phyloP scores from a whole-genome alignment of 2,888 invertebrate genomes.

The Hirtodrosophila confusa region DNA sequence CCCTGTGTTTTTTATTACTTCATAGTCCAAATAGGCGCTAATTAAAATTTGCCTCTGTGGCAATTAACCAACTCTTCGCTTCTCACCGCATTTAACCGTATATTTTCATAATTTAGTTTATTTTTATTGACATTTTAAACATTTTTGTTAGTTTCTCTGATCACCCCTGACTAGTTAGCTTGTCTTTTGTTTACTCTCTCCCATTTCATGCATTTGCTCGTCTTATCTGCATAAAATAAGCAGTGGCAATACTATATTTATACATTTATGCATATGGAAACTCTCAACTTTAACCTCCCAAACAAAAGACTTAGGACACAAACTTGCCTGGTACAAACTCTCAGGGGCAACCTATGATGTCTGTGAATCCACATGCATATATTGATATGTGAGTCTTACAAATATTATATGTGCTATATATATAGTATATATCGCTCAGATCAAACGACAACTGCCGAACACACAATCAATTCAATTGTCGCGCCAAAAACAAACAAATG shows the following conservation, averaged over 20 bases:
- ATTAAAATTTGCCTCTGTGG: background rate
- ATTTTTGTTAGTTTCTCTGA: slow-evolving; percentile 16
- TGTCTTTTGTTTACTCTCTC: slow-evolving; percentile 10
- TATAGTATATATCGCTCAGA: slow-evolving; percentile 28
- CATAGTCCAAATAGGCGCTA: background rate
- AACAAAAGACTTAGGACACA: slow-evolving; percentile 64
- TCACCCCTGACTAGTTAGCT: background rate
- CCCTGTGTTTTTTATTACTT: too few relatives aligned
- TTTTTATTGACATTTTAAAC: background rate
- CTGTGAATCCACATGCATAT: slow-evolving; percentile 14
- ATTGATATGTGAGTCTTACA: background rate
- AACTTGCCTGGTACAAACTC: slow-evolving; percentile 34
- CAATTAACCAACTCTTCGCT: background rate
- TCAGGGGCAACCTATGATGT: slow-evolving; percentile 23
- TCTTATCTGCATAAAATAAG: slow-evolving; percentile 15
- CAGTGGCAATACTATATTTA: slow-evolving; percentile 3
- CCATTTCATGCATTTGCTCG: background rate
- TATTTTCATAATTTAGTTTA: slow-evolving; percentile 4
- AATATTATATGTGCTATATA: slow-evolving; percentile 5
- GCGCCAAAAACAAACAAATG: slow-evolving; percentile 39
- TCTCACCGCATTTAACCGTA: background rate
- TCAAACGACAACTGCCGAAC: slow-evolving; percentile 30
- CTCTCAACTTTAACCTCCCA: background rate
- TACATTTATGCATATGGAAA: background rate
- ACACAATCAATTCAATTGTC: slow-evolving; percentile 45